Conservation (phyloP, 2,113 vertebrate genomes). For the Struthio camelus region DNA sequence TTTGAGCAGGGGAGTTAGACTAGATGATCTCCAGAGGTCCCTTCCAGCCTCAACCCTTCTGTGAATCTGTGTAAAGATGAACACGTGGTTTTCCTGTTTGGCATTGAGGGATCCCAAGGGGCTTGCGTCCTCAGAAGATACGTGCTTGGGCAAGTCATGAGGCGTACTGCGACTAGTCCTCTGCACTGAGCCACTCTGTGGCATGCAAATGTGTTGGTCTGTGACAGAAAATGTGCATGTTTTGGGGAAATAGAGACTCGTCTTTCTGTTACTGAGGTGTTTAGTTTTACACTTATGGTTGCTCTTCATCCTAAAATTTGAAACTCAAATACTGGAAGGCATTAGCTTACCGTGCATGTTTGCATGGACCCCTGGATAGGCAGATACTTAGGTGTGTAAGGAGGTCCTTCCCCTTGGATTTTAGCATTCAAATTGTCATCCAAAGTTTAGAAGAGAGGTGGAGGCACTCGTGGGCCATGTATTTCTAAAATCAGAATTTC, state of each 20-base stretch:
- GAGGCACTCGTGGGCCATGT: fast-evolving
- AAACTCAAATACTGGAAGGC: not conserved
- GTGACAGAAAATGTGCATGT: not conserved
- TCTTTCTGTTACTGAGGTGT: fast-evolving
- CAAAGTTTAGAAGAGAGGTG: not conserved
- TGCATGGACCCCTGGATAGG: not conserved
- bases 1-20: too few relatives aligned
- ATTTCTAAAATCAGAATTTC: not conserved
- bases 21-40: too few relatives aligned
- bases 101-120: not conserved
- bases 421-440: not conserved
- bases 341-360: fast-evolving
- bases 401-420: not conserved
- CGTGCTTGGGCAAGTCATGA: fast-evolving
- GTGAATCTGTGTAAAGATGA: too few relatives aligned
- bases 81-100: not conserved
- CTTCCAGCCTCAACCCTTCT: too few relatives aligned
- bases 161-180: not conserved
- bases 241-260: not conserved
- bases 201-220: not conserved
- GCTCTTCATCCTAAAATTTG: not conserved
- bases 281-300: not conserved
- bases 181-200: not conserved
- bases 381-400: not conserved
- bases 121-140: not conserved